Evolutionary conservation across 2,888 invertebrate species (phyloP).

Genomic region (Pterostichus madidus): DNA sequence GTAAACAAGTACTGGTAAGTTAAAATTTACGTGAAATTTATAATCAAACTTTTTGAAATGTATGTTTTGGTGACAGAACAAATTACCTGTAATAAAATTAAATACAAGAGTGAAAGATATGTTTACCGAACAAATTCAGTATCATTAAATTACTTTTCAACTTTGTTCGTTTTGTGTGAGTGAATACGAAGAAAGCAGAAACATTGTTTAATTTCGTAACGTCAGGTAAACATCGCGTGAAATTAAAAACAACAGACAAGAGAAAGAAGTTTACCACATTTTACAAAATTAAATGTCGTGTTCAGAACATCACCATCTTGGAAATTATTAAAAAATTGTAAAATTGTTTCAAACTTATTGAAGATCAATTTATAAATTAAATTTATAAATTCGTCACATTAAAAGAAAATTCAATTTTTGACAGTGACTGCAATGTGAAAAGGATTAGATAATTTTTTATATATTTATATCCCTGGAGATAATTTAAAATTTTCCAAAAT

Average conservation of each 20-base stretch:
- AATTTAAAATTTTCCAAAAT: too few species aligned
- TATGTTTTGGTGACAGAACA: constrained; percentile 14
- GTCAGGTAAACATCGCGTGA: constrained; percentile 50
- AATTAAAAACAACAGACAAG: constrained; percentile 48
- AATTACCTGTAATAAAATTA: constrained; percentile 22
- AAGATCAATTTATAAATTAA: neutral
- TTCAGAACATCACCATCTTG: constrained; percentile 25
- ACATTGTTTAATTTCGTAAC: constrained; percentile 23
- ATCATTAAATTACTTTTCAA: constrained; percentile 52
- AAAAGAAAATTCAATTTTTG: too few species aligned
- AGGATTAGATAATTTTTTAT: too few species aligned
- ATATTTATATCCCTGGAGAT: too few species aligned
- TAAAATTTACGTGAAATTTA: neutral
- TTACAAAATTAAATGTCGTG: constrained; percentile 50
- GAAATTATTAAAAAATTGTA: neutral
- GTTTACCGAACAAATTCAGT: constrained; percentile 16
- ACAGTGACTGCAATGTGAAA: too few species aligned
- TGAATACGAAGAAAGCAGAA: constrained; percentile 7
- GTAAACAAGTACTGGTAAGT: neutral
- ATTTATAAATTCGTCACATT: neutral
- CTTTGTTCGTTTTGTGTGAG: constrained; percentile 6
- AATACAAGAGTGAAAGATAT: neutral
- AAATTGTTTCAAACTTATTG: neutral
- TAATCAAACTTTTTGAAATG: neutral
- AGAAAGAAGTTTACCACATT: neutral